Conservation (phyloP, 2,113 vertebrate genomes). For the Corapipo altera region DNA sequence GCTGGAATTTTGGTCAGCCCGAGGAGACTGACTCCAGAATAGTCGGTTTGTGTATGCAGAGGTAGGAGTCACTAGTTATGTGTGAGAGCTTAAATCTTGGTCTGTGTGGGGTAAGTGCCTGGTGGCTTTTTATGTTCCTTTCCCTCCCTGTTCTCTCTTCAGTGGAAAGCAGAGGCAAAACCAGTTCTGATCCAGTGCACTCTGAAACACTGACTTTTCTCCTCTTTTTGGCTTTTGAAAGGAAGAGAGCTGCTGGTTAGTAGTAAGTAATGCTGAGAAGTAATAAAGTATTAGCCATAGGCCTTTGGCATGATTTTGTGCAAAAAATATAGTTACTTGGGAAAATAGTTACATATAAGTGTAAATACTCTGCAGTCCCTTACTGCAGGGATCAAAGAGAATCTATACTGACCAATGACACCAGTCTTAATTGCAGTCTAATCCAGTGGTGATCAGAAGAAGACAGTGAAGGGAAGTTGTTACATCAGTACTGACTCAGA, state of each 20-base stretch:
- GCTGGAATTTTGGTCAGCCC: slow-evolving; percentile 15
- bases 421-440: neutral
- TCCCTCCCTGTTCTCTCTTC: neutral
- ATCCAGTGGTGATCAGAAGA: neutral
- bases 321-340: neutral
- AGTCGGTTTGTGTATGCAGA: slow-evolving; percentile 13
- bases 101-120: neutral
- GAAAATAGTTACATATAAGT: neutral
- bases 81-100: neutral
- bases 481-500: neutral
- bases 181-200: neutral
- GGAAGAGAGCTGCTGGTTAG: neutral
- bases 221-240: neutral
- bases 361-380: neutral
- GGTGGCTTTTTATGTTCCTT: neutral
- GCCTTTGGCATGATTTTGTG: neutral
- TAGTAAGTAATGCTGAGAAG: neutral
- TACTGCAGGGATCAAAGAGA: neutral
- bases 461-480: neutral
- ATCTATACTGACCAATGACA: neutral
- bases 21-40: neutral
- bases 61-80: neutral
- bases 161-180: neutral
- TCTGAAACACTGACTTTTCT: neutral
- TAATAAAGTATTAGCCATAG: neutral